A percentile compares a stretch with the other conserved stretches of the same genome.
Evolutionary conservation across 2,113 vertebrate species (phyloP).

Genomic region (Malurus elegans): DNA sequence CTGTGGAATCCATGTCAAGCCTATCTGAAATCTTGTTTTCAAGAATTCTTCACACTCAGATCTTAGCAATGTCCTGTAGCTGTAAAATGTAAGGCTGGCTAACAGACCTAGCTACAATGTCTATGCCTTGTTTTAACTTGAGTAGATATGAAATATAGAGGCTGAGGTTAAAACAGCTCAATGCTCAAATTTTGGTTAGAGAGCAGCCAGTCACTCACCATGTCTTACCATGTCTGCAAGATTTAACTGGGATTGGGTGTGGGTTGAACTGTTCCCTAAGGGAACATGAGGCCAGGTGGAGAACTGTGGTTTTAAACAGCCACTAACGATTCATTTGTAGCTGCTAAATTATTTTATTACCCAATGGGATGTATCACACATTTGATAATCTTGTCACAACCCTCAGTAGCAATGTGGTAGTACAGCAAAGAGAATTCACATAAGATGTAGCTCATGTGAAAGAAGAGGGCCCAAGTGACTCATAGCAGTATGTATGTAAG

Average conservation of each 20-base stretch:
- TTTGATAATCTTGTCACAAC: not conserved
- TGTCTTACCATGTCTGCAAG: not conserved
- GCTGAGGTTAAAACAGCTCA: not conserved
- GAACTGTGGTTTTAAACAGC: not conserved
- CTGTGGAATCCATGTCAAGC: not conserved
- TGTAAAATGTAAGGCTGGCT: not conserved
- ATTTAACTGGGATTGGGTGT: not conserved
- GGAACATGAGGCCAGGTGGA: not conserved
- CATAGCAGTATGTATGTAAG: not conserved
- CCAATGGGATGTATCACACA: not conserved
- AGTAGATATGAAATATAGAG: not conserved
- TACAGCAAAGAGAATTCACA: not conserved
- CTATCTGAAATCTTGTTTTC: not conserved
- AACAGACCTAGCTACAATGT: not conserved
- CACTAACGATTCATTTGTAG: not conserved
- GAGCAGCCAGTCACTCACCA: not conserved
- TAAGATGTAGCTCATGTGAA: not conserved
- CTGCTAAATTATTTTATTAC: not conserved
- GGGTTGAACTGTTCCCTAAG: not conserved
- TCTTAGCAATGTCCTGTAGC: not conserved
- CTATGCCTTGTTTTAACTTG: not conserved
- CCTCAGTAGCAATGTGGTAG: not conserved
- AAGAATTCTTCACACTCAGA: not conserved
- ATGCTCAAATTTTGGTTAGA: not conserved
- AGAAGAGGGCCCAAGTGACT: not conserved